Evolutionary conservation across 2,888 invertebrate species (phyloP), one percentile per base, ranked within the genome.

Genomic region (Oligia strigilis): DNA sequence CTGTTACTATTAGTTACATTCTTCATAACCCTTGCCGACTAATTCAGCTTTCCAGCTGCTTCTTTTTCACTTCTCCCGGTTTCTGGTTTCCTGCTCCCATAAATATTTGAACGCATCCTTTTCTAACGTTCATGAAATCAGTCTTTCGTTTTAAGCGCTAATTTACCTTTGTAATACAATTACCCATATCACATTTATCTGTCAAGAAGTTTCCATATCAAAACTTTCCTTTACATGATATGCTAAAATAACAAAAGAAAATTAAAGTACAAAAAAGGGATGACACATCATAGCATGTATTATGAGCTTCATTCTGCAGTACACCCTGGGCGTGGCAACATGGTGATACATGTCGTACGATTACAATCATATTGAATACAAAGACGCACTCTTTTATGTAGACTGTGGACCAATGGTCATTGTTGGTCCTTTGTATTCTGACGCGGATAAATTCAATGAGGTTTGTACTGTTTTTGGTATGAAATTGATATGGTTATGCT

Each of bases 321-420:
- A 40, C 43, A 70, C 58, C 46, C 67, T 71, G 82, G 84, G 88
- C 88, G 85, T 88, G 84, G 82, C 77, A 43, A 72, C 81, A 69
- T 43, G 78, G 82, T 87, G 87, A 86, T 86, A 79, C 83, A 88
- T 84, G 80, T 85, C 83, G 81, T 78, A 36, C 72, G 93, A 93
- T 93, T 89, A 91, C 89, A 87, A 93, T 93, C 93, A 87, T 88
- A 91, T 91, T 91, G 90, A 91, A 93, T 92, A 92, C 92, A 92
- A 93, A 92, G 87, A 90, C 64, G 65, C 29, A 58, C 81, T 71
- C 78, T 71, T 77, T 60, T 83, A 78, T 85, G 66, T 80, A 72
- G 81, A 13, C 77, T 86, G 73, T 79, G 81, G 82, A 82, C 79
- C 78, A 82, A 88, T 85, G 86, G 84, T 81, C 85, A 90, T 90